A percentile compares a stretch with the other conserved stretches of the same genome.
Conservation (phyloP, 2,113 vertebrate species). For the Clinocottus analis region DNA sequence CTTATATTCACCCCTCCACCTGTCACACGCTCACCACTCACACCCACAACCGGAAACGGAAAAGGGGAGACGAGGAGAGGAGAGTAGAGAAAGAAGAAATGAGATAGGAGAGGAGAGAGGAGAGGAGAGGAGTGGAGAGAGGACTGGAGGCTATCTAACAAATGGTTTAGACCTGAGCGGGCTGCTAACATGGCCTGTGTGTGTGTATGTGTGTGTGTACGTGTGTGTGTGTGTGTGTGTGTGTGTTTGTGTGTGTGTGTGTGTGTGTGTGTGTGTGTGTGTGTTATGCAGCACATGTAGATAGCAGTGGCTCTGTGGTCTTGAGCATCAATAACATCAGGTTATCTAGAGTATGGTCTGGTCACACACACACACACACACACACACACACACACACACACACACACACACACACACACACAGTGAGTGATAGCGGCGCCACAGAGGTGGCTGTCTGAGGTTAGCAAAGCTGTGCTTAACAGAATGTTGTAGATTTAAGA, state of each 20-base stretch:
- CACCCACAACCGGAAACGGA: too few species aligned
- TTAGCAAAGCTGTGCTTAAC: constrained; percentile 75
- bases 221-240: constrained; percentile 48
- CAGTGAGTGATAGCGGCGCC: constrained; percentile 76
- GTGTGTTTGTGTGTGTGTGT: constrained; percentile 49
- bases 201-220: constrained; percentile 39
- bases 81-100: too few species aligned
- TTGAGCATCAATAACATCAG: constrained; percentile 79
- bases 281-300: constrained; percentile 78
- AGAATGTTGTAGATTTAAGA: constrained; percentile 75
- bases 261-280: constrained; percentile 50
- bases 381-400: constrained; percentile 33
- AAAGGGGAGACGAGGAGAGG: too few species aligned
- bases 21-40: too few species aligned
- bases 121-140: background rate
- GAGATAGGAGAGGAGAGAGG: too few species aligned
- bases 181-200: constrained; percentile 63
- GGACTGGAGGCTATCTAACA: constrained; percentile 3
- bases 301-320: constrained; percentile 76
- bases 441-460: constrained; percentile 75
- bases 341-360: constrained; percentile 73
- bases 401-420: constrained; percentile 37
- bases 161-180: constrained; percentile 17
- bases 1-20: too few species aligned
- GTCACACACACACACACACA: constrained; percentile 35